A percentile compares a stretch with the other conserved stretches of the same genome.
phyloP scores from a whole-genome alignment of 2,797 vertebrate genomes.

The Choloepus didactylus region DNA sequence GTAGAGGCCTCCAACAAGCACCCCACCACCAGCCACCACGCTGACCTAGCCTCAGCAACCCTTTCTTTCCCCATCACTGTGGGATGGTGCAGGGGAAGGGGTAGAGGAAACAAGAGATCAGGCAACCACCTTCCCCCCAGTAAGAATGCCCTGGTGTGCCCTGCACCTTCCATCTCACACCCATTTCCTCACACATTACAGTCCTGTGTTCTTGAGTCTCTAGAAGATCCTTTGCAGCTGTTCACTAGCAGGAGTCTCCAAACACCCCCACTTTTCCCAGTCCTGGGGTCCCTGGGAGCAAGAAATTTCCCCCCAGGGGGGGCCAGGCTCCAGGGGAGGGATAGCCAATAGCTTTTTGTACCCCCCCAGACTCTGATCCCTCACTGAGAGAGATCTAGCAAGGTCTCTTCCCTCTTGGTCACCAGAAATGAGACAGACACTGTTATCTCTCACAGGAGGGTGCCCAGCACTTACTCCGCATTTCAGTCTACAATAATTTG shows the following conservation, averaged over 20 bases:
- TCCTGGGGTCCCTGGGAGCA: not conserved
- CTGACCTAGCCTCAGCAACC: not conserved
- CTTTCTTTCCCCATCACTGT: not conserved
- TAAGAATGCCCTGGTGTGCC: not conserved
- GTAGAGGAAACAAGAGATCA: slow-evolving; percentile 2
- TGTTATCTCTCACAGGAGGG: not conserved
- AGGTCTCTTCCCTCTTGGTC: not conserved
- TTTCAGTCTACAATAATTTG: slow-evolving; percentile 47
- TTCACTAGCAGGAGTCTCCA: not conserved
- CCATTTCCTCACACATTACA: not conserved
- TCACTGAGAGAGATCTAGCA: not conserved
- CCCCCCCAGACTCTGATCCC: not conserved
- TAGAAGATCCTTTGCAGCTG: slow-evolving; percentile 5
- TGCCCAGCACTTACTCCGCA: slow-evolving; percentile 50
- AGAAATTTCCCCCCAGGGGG: slow-evolving; percentile 26
- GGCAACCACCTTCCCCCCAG: slow-evolving; percentile 16
- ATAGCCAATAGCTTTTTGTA: not conserved
- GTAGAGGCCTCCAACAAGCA: not conserved
- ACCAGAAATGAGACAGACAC: not conserved
- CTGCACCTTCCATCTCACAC: not conserved
- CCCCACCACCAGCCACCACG: not conserved
- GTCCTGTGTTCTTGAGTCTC: not conserved
- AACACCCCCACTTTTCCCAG: not conserved
- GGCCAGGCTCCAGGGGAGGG: not conserved
- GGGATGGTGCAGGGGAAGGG: not conserved